phyloP scores from a whole-genome alignment of 2,888 invertebrate species.

The Tromatobia lineatoria region DNA sequence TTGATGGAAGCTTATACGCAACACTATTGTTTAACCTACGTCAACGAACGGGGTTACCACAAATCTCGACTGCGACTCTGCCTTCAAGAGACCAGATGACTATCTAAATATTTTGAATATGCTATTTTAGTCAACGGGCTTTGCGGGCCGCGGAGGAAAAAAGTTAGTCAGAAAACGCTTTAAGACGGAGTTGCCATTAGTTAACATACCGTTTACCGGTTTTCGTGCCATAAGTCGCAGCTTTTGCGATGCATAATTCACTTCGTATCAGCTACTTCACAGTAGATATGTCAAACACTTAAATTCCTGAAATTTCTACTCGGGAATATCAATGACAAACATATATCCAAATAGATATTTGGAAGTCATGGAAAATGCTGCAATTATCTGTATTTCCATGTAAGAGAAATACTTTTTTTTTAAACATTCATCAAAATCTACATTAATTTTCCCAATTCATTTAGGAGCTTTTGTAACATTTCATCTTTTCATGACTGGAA shows the following conservation, averaged over 20 bases:
- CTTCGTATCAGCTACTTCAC: conserved; percentile 28
- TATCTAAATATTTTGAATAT: conserved; percentile 60
- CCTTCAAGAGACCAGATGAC: background rate
- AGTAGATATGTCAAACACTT: conserved; percentile 6
- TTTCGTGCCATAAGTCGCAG: conserved; percentile 1
- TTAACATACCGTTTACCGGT: background rate
- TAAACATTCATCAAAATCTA: too few relatives aligned
- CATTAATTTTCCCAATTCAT: background rate
- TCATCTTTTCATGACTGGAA: background rate
- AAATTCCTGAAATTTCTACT: background rate
- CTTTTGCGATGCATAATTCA: background rate
- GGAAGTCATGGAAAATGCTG: background rate
- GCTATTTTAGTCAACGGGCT: conserved; percentile 47
- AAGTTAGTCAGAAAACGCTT: conserved; percentile 25
- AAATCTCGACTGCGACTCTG: conserved; percentile 2
- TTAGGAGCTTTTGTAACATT: background rate
- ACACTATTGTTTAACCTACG: conserved; percentile 14
- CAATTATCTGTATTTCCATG: background rate
- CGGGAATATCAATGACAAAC: too few relatives aligned
- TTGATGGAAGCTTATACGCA: background rate
- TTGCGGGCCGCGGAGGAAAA: conserved; percentile 24
- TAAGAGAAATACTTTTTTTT: too few relatives aligned
- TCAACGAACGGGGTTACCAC: background rate
- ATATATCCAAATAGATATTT: background rate
- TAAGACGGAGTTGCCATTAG: conserved; percentile 6